A percentile compares a stretch with the other conserved stretches of the same genome.
Evolutionary conservation across 2,797 vertebrate species (phyloP).

Genomic region (Perodicticus potto): DNA sequence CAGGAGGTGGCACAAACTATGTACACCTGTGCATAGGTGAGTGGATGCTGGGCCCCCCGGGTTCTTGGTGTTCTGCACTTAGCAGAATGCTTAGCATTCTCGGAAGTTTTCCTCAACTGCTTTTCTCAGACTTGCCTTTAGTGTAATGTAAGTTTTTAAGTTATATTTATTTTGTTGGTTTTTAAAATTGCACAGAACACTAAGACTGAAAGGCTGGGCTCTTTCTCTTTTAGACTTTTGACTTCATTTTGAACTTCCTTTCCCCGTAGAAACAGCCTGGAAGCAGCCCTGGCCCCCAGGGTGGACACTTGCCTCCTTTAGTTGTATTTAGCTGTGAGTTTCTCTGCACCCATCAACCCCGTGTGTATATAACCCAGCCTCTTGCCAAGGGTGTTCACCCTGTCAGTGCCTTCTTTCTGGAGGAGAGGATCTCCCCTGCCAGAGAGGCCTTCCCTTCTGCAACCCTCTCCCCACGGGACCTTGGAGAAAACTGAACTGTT

Average conservation of each 20-base stretch:
- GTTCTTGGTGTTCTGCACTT: constrained; percentile 11
- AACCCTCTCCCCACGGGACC: constrained; percentile 18
- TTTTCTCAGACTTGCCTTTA: constrained; percentile 81
- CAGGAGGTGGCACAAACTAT: not conserved
- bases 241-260: constrained; percentile 78
- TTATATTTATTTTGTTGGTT: constrained; percentile 90
- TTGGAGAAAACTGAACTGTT: constrained; percentile 67
- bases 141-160: constrained; percentile 86
- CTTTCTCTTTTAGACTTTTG: constrained; percentile 65
- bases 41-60: not conserved
- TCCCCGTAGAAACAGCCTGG: constrained; percentile 55
- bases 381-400: constrained; percentile 66
- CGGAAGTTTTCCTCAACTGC: constrained; percentile 66
- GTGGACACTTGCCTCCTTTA: not conserved
- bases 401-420: constrained; percentile 78
- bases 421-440: constrained; percentile 59
- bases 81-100: constrained; percentile 75
- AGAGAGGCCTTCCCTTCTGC: constrained; percentile 52
- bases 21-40: no score
- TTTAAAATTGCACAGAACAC: constrained; percentile 90
- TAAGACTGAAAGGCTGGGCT: constrained; percentile 85
- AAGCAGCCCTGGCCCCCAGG: not conserved
- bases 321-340: constrained; percentile 86
- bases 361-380: constrained; percentile 75
- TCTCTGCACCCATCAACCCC: constrained; percentile 58